These are phyloP conservation scores for Standfussiana lucernea DNA, from an alignment of 2,888 invertebrate genomes.

Conservation along the genomic window DNA sequence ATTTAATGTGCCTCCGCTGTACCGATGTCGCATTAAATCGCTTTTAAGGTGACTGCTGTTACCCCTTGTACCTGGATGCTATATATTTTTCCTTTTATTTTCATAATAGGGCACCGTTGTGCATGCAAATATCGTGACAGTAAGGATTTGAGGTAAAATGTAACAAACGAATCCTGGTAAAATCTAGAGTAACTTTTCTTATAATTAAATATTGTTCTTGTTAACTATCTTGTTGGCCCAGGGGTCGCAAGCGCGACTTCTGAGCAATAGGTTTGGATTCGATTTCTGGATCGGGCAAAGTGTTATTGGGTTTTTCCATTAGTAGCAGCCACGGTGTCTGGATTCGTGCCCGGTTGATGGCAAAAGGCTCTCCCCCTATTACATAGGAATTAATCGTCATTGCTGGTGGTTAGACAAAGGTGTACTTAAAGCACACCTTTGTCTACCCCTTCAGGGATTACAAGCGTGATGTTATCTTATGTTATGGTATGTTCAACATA, in stretches of 20 bases:
- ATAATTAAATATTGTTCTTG: not conserved
- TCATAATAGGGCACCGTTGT: not conserved
- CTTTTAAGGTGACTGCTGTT: conserved; percentile 66
- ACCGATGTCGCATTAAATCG: conserved; percentile 76
- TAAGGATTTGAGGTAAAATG: not conserved
- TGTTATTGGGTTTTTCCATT: not conserved
- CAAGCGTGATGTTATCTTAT: too few species aligned
- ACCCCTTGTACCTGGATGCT: not conserved
- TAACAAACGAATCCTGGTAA: not conserved
- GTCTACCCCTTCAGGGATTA: too few species aligned
- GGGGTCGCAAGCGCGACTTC: too few species aligned
- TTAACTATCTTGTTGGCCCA: too few species aligned
- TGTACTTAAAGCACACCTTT: too few species aligned
- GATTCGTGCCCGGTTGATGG: not conserved
- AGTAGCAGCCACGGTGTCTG: not conserved
- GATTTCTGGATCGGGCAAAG: not conserved
- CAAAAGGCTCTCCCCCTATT: not conserved
- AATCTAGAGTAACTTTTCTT: not conserved
- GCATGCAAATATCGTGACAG: not conserved
- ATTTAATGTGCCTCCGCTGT: conserved; percentile 70
- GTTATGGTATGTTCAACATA: too few species aligned
- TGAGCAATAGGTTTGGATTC: too few species aligned
- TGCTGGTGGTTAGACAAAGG: too few species aligned
- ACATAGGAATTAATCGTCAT: too few species aligned
- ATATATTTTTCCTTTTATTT: conserved; percentile 26